Percentiles rank a stretch among this genome's conserved stretches.
phyloP scores from a whole-genome alignment of 2,797 vertebrate genomes.

The Hirundo rustica region DNA sequence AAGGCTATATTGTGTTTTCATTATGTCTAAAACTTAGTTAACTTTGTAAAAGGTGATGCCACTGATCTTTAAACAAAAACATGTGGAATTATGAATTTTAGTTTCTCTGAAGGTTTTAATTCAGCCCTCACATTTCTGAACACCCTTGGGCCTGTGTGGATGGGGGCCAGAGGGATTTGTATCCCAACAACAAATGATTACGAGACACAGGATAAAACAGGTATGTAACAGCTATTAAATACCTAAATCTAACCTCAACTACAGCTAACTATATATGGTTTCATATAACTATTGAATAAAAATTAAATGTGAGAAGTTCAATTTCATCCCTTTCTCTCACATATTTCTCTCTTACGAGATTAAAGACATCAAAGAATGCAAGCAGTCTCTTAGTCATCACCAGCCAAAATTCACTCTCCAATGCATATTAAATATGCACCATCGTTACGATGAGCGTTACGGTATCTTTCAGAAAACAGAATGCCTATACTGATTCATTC shows the following conservation, averaged over 20 bases:
- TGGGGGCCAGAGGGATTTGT: too few relatives aligned
- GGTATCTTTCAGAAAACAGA: not conserved
- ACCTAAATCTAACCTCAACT: not conserved
- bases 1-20: too few relatives aligned
- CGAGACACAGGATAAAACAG: not conserved
- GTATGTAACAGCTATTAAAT: not conserved
- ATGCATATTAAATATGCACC: not conserved
- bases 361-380: not conserved
- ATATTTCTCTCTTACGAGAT: not conserved
- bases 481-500: not conserved
- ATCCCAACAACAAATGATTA: not conserved
- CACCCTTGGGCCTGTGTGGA: too few relatives aligned
- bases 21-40: too few relatives aligned
- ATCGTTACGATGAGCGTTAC: not conserved
- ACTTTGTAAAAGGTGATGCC: too few relatives aligned
- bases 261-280: not conserved
- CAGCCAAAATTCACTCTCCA: not conserved
- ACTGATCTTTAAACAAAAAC: too few relatives aligned
- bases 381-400: not conserved
- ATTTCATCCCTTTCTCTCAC: not conserved
- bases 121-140: too few relatives aligned
- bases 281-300: not conserved
- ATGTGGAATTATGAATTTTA: too few relatives aligned
- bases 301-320: not conserved
- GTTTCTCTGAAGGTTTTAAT: too few relatives aligned